Base-by-base conservation (phyloP, 64 coral and sea anemone species). In the Montipora cactus region DNA sequence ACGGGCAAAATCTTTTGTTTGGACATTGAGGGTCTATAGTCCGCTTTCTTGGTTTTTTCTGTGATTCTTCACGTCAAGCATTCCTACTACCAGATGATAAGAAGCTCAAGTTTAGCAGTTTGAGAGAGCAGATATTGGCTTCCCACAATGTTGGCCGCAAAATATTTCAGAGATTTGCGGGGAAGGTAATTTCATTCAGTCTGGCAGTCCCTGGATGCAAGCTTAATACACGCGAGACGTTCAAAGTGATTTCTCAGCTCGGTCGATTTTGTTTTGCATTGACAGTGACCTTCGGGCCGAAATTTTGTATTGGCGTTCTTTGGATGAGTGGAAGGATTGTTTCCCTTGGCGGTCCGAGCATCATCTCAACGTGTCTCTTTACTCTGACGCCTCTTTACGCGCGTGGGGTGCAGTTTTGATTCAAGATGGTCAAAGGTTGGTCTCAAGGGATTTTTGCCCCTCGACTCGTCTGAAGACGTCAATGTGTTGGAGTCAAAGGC, bases 401-500 rank as follows among this genome's bases (percentile, higher is more conserved):
- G 89, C 89, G 11, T 91, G 77, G 78, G 89, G 78, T 81, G 89
- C 5, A 5, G 61, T 81, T 2, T 19, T 91, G 1, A 4, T 51
- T 48, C 59, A 69, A 49, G 44, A 81, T 50, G 61, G 66, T 7
- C 47, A 73, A 22, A 62, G 47, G 5, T 67, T 46, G 4, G 78
- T 49, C 10, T 81, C 52, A 0, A 91, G 89, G 16, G 87, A 94
- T 68, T 89, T 89, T 66, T 83, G 93, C 78, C 86, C 68, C 1
- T 20, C 50, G 52, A 10, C 52, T 55, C 10, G 52, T 55, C 52
- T 55, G 52, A 55, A 57, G 53, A 57, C 53, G 53, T 57, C 53
- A 57, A 57, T 57, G 53, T 57, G 53, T 11, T 57, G 53, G 53
- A 57, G 53, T 6, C 53, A 57, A 57, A 57, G 53, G 53, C 5